These are phyloP conservation scores for Pholis gunnellus DNA, from an alignment of 2,113 vertebrate genomes.

Conservation along the genomic window DNA sequence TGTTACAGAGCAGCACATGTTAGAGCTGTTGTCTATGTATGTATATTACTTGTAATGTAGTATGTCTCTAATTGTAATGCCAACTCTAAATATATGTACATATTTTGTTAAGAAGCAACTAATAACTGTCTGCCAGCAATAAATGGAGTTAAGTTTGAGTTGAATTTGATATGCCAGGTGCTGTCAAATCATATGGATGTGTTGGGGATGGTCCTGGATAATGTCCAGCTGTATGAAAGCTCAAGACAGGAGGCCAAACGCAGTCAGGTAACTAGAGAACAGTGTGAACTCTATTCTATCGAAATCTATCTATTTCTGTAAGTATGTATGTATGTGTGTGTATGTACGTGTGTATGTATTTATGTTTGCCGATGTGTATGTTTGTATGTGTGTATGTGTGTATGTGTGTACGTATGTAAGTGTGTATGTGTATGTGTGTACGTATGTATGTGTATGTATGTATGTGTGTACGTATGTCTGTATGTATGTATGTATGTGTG, in stretches of 20 bases:
- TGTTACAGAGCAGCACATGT: neutral
- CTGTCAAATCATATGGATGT: constrained; percentile 70
- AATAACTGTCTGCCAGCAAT: neutral
- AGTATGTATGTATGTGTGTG: neutral
- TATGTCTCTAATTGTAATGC: neutral
- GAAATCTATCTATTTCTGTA: neutral
- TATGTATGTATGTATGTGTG: neutral
- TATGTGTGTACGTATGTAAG: neutral
- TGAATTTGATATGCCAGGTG: constrained; percentile 44
- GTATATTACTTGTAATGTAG: neutral
- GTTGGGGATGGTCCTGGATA: constrained; percentile 74
- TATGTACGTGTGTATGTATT: neutral
- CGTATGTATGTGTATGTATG: neutral
- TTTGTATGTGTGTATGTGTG: neutral
- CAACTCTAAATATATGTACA: neutral
- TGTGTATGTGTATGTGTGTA: neutral
- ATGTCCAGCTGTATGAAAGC: constrained; percentile 71
- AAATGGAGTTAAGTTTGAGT: neutral
- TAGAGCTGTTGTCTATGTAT: neutral
- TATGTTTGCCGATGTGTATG: neutral
- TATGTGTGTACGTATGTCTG: neutral
- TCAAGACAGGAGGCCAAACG: constrained; percentile 74
- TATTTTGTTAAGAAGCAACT: no score
- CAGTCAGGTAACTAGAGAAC: constrained; percentile 61
- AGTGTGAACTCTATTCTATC: neutral